Base-by-base conservation (phyloP, 2,888 invertebrate genomes). In the Sminthurinus aureus region DNA sequence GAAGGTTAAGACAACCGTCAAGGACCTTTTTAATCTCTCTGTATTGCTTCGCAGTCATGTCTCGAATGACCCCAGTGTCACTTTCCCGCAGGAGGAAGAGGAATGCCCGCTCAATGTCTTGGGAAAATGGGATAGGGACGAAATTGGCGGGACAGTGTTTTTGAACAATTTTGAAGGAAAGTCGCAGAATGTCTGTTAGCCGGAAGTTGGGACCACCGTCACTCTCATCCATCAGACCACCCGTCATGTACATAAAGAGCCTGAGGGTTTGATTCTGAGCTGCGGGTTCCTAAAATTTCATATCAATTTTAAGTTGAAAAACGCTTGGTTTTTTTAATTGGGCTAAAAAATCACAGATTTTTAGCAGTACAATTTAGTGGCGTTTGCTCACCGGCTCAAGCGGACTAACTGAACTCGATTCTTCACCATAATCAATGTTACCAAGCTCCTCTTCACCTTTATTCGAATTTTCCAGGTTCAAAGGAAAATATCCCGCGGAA, bases 81-180 rank as follows among this genome's bases (percentile, higher is more conserved):
- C 85, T 79, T 64, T 87, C 86, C 11, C 81, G 66, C 24, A 86
- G 78, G 12, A 87, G 77, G 79, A 85, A 87, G 0, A 85, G 58
- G 78, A 86, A 87, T 13, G 84, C 85, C 18, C 73, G 76, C 26
- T 82, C 20, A 58, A 87, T 79, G 69, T 87, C 86, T 2, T 66
- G n/a, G 11, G 38, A 50, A 67, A 86, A 87, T 0, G 77, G 83
- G 24, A 20, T 3, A 13, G 84, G 64, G 1, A 87, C 79, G 69
- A 66, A 86, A 13, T 52, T 51, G 0, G 69, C 6, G n/a, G 77
- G 75, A 20, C 81, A 83, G 38, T 84, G 82, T 64, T 81, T 80
- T 1, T 26, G 51, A 1, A 58, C 15, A 3, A 87, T 84, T 52
- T 67, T n/a, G 80, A 86, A 85, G 22, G 82, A 84, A 4, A 67